These are phyloP conservation scores for Phyllopteryx taeniolatus DNA, from an alignment of 2,113 vertebrate species.

Conservation along the genomic window DNA sequence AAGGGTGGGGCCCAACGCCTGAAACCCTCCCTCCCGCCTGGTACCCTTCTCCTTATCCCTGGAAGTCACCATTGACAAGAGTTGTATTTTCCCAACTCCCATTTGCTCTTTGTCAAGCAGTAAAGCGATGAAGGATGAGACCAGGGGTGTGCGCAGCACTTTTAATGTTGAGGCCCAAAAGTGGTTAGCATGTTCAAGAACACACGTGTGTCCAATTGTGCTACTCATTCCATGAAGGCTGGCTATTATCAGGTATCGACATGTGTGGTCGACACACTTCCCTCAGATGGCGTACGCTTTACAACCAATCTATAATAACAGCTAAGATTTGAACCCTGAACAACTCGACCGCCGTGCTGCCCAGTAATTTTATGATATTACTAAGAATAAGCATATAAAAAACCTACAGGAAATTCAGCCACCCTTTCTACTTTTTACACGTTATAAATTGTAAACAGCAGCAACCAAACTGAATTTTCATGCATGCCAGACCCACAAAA, in stretches of 20 bases:
- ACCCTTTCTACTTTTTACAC: no score
- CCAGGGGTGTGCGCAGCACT: not conserved
- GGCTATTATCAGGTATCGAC: constrained; percentile 28
- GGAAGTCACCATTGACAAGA: constrained; percentile 39
- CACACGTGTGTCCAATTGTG: constrained; percentile 48
- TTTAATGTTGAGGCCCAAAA: constrained; percentile 26
- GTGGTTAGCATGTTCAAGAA: constrained; percentile 9
- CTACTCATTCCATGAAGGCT: constrained; percentile 32
- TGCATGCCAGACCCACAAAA: no score
- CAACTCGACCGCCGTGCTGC: no score
- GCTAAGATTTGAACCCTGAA: no score
- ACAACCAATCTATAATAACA: constrained; percentile 33
- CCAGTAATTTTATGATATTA: no score
- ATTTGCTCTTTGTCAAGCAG: constrained; percentile 50
- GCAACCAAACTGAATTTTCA: no score
- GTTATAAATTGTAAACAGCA: no score
- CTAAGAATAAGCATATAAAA: no score
- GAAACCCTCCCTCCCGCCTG: constrained; percentile 7
- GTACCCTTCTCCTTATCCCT: constrained; percentile 37
- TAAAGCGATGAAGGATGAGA: constrained; percentile 12
- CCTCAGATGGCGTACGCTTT: constrained; percentile 20
- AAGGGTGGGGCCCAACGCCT: constrained; percentile 19
- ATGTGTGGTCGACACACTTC: constrained; percentile 26
- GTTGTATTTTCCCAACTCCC: constrained; percentile 47
- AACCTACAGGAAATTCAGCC: no score